Base-by-base conservation (phyloP, 2,797 vertebrate species). In the Eutrigla gurnardus region DNA sequence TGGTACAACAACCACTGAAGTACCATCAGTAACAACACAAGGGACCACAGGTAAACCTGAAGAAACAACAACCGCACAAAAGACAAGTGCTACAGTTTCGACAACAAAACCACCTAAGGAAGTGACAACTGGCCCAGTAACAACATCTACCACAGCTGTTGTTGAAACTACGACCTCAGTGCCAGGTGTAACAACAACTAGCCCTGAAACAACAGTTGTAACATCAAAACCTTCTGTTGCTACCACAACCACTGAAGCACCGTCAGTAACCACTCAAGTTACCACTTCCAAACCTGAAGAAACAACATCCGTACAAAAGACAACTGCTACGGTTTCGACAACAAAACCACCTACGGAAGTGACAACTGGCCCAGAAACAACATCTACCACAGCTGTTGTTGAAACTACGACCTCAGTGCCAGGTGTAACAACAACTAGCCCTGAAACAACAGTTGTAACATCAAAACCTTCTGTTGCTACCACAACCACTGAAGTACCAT, bases 381-480 rank as follows among this genome's bases (percentile, higher is more conserved):
- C 32, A 10, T 53, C 50, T 53, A 35, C 52, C 5, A 54, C 32
- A 3, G 3, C 6, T 35, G n/a, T 54, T 35, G 52, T 54, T 33
- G 52, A 33, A 54, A 54, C 52, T 4, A 54, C 52, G 4, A 54
- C 50, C 11, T 12, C 52, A 7, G 6, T 33, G 10, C 2, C 37
- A 43, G 7, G 12, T 25, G n/a, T 14, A 3, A 42, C 57, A 32
- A 32, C 58, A 25, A 9, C 6, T 9, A 17, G 6, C 11, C 18
- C 58, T 13, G 46, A 58, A 42, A 50, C 11, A 40, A 61, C 64
- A 53, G 12, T 25, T 12, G 55, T 53, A 14, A 45, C 42, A 12
- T 55, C 70, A 5, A 25, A 5, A 18, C 33, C 70, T 0, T 35
- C 64, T 53, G 49, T 68, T 54, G 25, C 1, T 3, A 76, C 73